A percentile compares a stretch with the other conserved stretches of the same genome.
These are phyloP conservation scores for Noctua fimbriata DNA, from an alignment of 2,888 invertebrate species.

Conservation along the genomic window DNA sequence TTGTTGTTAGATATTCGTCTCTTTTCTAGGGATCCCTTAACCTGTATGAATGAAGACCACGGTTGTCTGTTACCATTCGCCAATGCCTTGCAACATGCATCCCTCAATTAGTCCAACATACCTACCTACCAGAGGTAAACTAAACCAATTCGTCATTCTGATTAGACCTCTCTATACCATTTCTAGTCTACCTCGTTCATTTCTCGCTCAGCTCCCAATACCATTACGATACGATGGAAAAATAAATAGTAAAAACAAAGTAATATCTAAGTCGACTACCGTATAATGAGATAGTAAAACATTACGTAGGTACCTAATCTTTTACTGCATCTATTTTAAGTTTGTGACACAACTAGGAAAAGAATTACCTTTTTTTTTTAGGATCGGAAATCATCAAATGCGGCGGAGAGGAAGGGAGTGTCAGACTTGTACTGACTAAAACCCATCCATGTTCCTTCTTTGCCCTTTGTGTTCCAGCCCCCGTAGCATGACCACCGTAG, in stretches of 20 bases:
- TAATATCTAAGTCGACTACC: constrained; percentile 48
- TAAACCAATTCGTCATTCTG: neutral
- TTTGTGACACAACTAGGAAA: constrained; percentile 18
- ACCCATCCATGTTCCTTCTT: no score
- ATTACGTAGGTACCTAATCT: constrained; percentile 30
- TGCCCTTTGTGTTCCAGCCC: no score
- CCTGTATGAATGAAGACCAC: neutral
- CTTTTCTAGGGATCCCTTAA: neutral
- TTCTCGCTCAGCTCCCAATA: constrained; percentile 24
- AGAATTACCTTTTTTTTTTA: no score
- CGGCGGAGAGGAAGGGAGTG: no score
- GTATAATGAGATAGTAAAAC: constrained; percentile 54
- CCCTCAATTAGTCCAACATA: neutral
- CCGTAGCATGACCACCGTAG: no score
- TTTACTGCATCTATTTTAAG: constrained; percentile 21
- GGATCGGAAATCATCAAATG: no score
- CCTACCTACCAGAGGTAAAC: neutral
- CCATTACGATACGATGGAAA: constrained; percentile 32
- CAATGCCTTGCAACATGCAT: no score
- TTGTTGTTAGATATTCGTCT: neutral
- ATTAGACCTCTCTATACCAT: neutral
- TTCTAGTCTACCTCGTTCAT: constrained; percentile 17
- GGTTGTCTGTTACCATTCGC: neutral
- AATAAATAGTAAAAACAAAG: constrained; percentile 55
- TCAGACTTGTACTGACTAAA: no score